Evolutionary conservation across 2,113 vertebrate species (phyloP), one percentile per base, ranked within the genome.

Genomic region (Heterotis niloticus): DNA sequence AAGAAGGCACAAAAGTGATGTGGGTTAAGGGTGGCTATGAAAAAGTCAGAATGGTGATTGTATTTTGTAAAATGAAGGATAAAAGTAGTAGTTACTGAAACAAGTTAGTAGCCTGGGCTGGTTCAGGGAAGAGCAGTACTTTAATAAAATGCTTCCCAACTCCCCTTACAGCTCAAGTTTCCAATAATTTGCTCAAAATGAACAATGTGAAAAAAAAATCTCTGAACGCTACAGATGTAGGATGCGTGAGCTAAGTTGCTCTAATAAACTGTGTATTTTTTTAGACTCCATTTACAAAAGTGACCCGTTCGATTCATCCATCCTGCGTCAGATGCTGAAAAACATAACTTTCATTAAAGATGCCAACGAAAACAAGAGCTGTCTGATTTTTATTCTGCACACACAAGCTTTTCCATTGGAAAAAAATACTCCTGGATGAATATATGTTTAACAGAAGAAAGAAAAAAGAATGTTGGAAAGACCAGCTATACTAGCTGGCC

Each of bases 31-130:
- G 51, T 70, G 82, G 80, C 20, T 71, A 54, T 20, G 57, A 75
- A 16, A n/a, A 26, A 69, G 34, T 7, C 34, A 44, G 52, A 56
- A 79, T 78, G 20, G 64, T 54, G 65, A 75, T 83, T 64, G 69
- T 79, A 77, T 91, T 89, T 88, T 87, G 83, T 85, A 89, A 89
- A 84, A 78, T 83, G 29, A 81, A 56, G 26, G 80, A 78, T 70
- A 3, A 83, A 80, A 86, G 86, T 79, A 70, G 74, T 44, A 81
- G 79, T 64, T 78, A 44, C 18, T 78, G 64, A 86, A 78, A 56
- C 18, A 89, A 12, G 76, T 56, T 80, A 79, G 73, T 79, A 77
- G 85, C 91, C 91, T 91, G 91, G 86, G 87, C 85, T 86, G 80
- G 85, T 68, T 78, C 82, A 72, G 81, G 84, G 77, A 76, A 82